Base-by-base conservation (phyloP, 1,140 invertebrate species). In the Elymnias hypermnestra region DNA sequence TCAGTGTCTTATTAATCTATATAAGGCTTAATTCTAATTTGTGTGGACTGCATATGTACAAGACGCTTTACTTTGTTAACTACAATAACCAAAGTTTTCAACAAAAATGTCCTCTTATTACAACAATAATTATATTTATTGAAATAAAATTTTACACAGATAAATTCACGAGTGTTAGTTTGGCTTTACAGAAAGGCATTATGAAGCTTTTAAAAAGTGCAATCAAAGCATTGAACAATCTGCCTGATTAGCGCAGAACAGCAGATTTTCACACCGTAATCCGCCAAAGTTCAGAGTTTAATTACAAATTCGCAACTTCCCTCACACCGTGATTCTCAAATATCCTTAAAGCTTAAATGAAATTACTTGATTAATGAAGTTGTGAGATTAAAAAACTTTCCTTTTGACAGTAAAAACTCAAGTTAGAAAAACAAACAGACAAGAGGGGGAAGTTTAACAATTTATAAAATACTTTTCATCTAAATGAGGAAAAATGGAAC, bases 331-430 rank as follows among this genome's bases (percentile, higher is more conserved):
- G 13, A 33, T 8, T 33, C 29, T 15, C 14, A 31, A 7, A 33
- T 33, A 33, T 10, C 8, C 5, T 33, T 15, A 15, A 29, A 33
- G 29, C 7, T 12, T 15, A 33, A 33, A 33, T 33, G 12, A 33
- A 33, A 15, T 33, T 33, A 33, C 29, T 15, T 33, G 29, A 33
- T 33, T 33, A 33, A 33, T 33, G 14, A 33, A 33, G 12, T 33
- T 15, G 12, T 33, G 29, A 33, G 29, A 33, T 33, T 15, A 33
- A 33, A 33, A 33, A 33, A 33, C 29, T 33, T 33, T 33, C 15
- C 29, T 33, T 33, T 33, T 10, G 15, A 1, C n/a, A 33, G 12
- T 33, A 33, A 15, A 33, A 15, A 33, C 29, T 14, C 14, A 15
- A 33, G 15, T 33, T 33, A 33, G 12, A 8, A 33, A 15, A 15